A percentile compares a stretch with the other conserved stretches of the same genome.
phyloP scores from a whole-genome alignment of 1,140 invertebrate species.

The Campoletis sonorensis region DNA sequence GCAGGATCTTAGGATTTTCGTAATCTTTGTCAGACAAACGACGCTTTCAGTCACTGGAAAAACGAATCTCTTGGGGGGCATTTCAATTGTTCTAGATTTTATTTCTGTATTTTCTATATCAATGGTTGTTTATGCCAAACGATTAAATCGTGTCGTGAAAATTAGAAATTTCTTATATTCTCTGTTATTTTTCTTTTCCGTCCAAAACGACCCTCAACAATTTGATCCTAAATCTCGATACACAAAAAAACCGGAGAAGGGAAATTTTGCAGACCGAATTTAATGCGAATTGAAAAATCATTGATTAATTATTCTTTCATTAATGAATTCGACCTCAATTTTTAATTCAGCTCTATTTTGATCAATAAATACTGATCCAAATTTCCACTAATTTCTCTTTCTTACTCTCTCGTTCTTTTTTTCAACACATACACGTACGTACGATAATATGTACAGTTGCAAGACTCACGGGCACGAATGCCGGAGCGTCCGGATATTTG shows the following conservation, averaged over 20 bases:
- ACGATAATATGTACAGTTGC: conserved; percentile 8
- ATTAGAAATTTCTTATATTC: too few relatives aligned
- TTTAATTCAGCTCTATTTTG: background rate
- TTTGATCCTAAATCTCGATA: too few relatives aligned
- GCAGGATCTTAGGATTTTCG: conserved; percentile 48
- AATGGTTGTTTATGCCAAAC: too few relatives aligned
- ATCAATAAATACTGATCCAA: background rate
- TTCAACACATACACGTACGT: background rate
- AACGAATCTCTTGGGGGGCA: too few relatives aligned
- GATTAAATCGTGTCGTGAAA: too few relatives aligned
- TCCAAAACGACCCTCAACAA: too few relatives aligned
- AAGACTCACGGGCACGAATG: conserved; percentile 35
- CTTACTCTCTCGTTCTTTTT: too few relatives aligned
- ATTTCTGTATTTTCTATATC: too few relatives aligned
- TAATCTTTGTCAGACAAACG: conserved; percentile 37
- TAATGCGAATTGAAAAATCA: background rate
- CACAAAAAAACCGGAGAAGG: too few relatives aligned
- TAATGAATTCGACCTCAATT: too few relatives aligned
- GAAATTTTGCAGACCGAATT: background rate
- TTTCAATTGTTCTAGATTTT: too few relatives aligned
- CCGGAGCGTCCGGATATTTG: conserved; percentile 67
- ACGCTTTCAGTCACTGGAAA: conserved; percentile 8
- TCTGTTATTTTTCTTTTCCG: too few relatives aligned
- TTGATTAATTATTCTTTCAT: background rate
- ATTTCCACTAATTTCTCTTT: background rate